A percentile compares a stretch with the other conserved stretches of the same genome.
phyloP scores from a whole-genome alignment of 2,113 vertebrate genomes.

The Pituophis catenifer region DNA sequence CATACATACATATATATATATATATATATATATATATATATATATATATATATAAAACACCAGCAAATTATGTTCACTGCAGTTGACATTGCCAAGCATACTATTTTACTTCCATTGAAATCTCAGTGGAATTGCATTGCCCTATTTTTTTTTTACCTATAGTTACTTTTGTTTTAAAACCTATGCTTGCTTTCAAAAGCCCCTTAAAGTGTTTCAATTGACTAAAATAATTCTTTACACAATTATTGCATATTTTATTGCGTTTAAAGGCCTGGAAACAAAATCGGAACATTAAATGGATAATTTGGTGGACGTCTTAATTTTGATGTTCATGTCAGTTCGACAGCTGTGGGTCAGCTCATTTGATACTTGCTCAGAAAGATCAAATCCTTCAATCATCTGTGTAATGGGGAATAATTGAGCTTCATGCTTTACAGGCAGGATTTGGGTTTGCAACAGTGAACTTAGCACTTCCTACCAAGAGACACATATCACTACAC shows the following conservation, averaged over 20 bases:
- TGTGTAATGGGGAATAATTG: not conserved
- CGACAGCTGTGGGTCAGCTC: not conserved
- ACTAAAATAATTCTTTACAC: not conserved
- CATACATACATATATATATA: too few relatives aligned
- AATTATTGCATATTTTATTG: not conserved
- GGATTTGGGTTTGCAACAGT: not conserved
- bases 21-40: too few relatives aligned
- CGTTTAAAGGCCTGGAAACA: not conserved
- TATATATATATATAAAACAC: too few relatives aligned
- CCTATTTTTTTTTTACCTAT: not conserved
- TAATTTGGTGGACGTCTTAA: not conserved
- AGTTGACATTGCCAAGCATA: not conserved
- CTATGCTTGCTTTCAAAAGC: not conserved
- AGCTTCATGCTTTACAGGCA: not conserved
- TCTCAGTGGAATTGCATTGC: not conserved
- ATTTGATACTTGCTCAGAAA: not conserved
- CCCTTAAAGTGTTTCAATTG: not conserved
- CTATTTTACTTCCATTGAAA: not conserved
- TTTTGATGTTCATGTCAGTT: not conserved
- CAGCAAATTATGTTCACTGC: not conserved
- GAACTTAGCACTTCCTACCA: not conserved
- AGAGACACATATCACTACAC: not conserved
- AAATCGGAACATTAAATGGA: not conserved
- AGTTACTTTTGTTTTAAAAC: not conserved
- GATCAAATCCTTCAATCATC: not conserved